Base-by-base conservation (phyloP, 2,797 vertebrate species). In the Phalloptychus januarius region DNA sequence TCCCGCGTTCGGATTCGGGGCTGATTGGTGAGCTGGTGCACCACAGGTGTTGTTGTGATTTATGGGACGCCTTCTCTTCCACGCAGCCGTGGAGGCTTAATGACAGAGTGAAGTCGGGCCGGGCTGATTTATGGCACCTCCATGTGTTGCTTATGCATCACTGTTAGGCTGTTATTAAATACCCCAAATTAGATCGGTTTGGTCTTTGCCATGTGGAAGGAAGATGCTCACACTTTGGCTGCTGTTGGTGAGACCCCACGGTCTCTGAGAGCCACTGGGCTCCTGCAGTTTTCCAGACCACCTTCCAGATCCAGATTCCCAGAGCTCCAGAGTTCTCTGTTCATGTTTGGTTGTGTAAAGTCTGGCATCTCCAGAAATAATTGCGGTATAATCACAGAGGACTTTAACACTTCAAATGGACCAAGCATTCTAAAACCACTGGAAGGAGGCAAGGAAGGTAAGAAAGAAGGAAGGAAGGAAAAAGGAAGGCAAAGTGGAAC, bases 31-130 rank as follows among this genome's bases (percentile, higher is more conserved):
- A 45, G 54, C 5, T 20, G 36, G 44, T 36, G 72, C 81, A 31
- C 72, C 58, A 71, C 81, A 78, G 80, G 76, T 82, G 80, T 50
- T 46, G 58, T 67, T 36, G 80, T 50, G 77, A 54, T 67, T 45
- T 40, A 65, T 48, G 52, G 52, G 67, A 71, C 4, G 33, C 31
- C 23, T 18, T 18, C 33, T n/a, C 20, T 28, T 48, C 10, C 69
- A 56, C 69, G 10, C 69, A 12, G 63, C 63, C 36, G 38, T 67
- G 63, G 40, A 65, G 40, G 40, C 25, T 70, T 70, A 42, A 70
- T 70, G 40, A 28, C 67, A 7, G 50, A 61, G 75, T 7, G 56
- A 73, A 69, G 54, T 78, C 46, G 46, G 16, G 63, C 7, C 40
- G 25, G 36, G 61, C 0, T 46, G 52, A 61, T 71, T 46, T 58